Conservation (phyloP, 1,140 invertebrate species). For the Drosophila watanabei region DNA sequence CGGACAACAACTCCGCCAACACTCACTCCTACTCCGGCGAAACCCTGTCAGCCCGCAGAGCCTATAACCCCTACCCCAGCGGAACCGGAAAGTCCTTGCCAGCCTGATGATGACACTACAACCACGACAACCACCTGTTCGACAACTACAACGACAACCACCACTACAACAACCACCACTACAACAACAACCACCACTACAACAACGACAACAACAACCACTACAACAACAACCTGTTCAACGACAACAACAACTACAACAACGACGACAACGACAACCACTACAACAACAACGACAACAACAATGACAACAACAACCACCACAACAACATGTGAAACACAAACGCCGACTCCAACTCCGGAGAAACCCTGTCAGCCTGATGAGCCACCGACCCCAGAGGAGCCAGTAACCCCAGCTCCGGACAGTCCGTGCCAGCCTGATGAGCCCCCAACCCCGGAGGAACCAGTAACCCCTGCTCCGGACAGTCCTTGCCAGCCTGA, state of each 20-base stretch:
- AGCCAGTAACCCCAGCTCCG: neutral
- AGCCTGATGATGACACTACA: neutral
- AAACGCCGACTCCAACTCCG: neutral
- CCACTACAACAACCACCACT: neutral
- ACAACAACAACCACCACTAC: slow-evolving; percentile 2
- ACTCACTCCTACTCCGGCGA: neutral
- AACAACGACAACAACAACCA: neutral
- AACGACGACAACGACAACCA: neutral
- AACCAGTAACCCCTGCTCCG: slow-evolving; percentile 5
- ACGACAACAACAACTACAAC: neutral
- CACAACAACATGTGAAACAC: neutral
- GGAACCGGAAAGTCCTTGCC: too few relatives aligned
- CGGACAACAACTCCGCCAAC: slow-evolving; percentile 33
- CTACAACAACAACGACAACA: neutral
- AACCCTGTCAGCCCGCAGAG: neutral
- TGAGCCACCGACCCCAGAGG: neutral
- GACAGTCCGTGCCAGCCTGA: neutral
- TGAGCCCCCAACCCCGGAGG: neutral
- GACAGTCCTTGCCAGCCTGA: neutral
- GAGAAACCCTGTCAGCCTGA: slow-evolving; percentile 1
- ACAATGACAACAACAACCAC: slow-evolving; percentile 1
- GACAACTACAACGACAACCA: neutral
- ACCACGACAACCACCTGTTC: neutral
- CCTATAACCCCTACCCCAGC: too few relatives aligned
- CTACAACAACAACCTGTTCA: neutral